Percentiles rank a stretch among this genome's conserved stretches.
phyloP scores from a whole-genome alignment of 2,888 invertebrate genomes.

The Drosophila sordidula region DNA sequence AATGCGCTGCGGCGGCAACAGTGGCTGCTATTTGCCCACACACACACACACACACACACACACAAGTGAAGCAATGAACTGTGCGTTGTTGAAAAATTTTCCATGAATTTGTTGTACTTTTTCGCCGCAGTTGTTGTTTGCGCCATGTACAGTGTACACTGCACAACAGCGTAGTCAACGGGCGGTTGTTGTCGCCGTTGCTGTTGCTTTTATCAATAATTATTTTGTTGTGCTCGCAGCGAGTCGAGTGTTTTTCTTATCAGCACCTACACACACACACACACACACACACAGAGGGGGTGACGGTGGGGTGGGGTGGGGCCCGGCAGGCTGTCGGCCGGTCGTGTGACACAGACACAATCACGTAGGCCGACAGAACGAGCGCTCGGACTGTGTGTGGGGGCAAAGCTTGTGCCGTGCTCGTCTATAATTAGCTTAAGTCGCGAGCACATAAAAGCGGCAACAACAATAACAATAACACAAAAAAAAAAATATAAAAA shows the following conservation, averaged over 20 bases:
- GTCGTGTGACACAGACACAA: constrained; percentile 78
- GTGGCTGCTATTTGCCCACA: constrained; percentile 57
- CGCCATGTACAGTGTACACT: constrained; percentile 46
- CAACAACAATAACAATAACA: constrained; percentile 12
- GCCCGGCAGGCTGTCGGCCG: constrained; percentile 19
- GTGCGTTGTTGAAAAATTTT: constrained; percentile 77
- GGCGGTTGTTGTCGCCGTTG: constrained; percentile 15
- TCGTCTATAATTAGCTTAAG: constrained; percentile 71
- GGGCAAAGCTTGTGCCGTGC: constrained; percentile 51
- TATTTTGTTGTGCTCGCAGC: constrained; percentile 76
- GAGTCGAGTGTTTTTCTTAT: constrained; percentile 55
- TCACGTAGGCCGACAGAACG: constrained; percentile 64
- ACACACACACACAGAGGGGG: not conserved
- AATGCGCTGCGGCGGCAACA: constrained; percentile 54
- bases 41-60: constrained; percentile 7
- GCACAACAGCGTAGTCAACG: constrained; percentile 6
- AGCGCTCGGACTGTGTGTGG: constrained; percentile 28
- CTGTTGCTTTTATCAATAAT: constrained; percentile 75
- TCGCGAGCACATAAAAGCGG: constrained; percentile 38
- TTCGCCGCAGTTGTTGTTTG: constrained; percentile 43
- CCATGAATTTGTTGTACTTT: constrained; percentile 72
- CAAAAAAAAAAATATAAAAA: constrained; percentile 20
- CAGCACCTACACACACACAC: not conserved
- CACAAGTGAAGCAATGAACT: constrained; percentile 60
- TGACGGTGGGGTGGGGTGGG: not conserved